Evolutionary conservation across 1,140 invertebrate species (phyloP).

Genomic region (Leptinotarsa texana): DNA sequence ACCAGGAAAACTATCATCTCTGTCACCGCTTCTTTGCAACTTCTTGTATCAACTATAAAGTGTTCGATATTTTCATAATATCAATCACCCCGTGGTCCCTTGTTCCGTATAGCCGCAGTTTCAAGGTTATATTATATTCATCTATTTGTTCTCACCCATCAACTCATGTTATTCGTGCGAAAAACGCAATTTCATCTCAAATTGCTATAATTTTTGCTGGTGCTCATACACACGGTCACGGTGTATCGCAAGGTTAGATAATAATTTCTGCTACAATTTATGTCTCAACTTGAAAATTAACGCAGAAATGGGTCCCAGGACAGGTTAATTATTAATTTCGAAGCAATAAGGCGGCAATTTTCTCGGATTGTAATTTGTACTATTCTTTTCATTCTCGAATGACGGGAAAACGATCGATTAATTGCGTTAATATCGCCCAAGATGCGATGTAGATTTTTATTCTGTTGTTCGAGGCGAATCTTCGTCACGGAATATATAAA

Average conservation of each 20-base stretch:
- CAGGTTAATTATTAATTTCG: constrained; percentile 8
- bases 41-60: too few species aligned
- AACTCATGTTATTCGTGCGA: not conserved
- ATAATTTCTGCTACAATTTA: constrained; percentile 1
- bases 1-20: too few species aligned
- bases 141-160: not conserved
- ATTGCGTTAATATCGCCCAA: not conserved
- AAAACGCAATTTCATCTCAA: not conserved
- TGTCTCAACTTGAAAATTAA: constrained; percentile 4
- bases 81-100: not conserved
- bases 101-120: not conserved
- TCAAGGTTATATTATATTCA: not conserved
- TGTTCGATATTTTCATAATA: not conserved
- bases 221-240: not conserved
- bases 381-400: not conserved
- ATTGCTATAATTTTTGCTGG: not conserved
- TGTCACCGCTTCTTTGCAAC: too few species aligned
- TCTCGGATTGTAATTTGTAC: constrained; percentile 1
- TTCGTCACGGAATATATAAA: too few species aligned
- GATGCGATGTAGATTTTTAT: not conserved
- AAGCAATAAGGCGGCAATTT: constrained; percentile 3
- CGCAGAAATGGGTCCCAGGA: constrained; percentile 1
- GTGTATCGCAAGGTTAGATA: not conserved
- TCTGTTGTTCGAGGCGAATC: too few species aligned
- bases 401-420: not conserved